phyloP scores from a whole-genome alignment of 2,888 invertebrate genomes.

The Tuberolachnus salignus region DNA sequence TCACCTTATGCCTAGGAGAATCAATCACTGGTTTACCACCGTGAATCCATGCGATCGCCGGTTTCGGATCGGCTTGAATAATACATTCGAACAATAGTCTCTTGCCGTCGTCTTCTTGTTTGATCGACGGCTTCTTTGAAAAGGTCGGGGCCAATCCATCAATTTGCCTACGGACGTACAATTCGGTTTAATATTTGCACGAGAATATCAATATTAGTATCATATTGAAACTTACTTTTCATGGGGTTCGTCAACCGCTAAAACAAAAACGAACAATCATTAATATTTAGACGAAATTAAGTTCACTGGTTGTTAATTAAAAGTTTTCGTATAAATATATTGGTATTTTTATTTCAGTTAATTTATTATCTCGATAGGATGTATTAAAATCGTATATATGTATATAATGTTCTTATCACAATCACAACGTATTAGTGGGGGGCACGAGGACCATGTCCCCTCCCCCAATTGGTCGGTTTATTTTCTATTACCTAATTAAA shows the following conservation, averaged over 20 bases:
- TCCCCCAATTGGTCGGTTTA: no score
- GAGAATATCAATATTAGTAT: neutral
- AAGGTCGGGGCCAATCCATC: constrained; percentile 97
- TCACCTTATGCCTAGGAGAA: constrained; percentile 84
- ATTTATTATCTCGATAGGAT: no score
- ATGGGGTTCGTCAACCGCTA: constrained; percentile 94
- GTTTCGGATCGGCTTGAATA: constrained; percentile 90
- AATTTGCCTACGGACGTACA: constrained; percentile 79
- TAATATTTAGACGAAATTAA: constrained; percentile 10
- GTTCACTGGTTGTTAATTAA: no score
- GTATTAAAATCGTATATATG: no score
- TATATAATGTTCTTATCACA: no score
- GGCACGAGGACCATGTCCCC: no score
- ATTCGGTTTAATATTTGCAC: constrained; percentile 43
- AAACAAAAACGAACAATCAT: constrained; percentile 63
- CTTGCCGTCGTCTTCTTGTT: constrained; percentile 96
- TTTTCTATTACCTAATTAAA: no score
- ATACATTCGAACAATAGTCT: constrained; percentile 91
- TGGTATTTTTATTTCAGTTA: no score
- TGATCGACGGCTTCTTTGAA: constrained; percentile 95
- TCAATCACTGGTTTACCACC: constrained; percentile 81
- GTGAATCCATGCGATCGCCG: constrained; percentile 88
- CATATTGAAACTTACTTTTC: constrained; percentile 81
- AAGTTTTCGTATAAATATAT: no score
- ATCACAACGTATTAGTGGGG: no score